These are phyloP conservation scores for Allochrocebus solatus DNA, from an alignment of 2,797 vertebrate genomes.

Conservation along the genomic window DNA sequence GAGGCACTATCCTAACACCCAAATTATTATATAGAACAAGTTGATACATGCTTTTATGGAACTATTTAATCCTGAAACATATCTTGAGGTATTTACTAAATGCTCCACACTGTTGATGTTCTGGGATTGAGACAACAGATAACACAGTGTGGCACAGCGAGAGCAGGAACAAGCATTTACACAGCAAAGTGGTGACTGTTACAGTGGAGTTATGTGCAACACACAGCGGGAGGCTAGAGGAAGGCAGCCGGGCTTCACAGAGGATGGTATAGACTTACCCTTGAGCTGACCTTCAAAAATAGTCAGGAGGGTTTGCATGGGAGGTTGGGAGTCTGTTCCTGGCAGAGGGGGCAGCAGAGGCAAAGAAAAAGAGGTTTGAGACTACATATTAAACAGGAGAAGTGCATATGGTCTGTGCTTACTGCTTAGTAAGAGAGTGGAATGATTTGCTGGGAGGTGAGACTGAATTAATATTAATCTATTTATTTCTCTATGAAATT, in stretches of 20 bases:
- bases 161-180: neutral
- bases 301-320: neutral
- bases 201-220: rapidly evolving
- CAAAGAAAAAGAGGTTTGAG: conserved; percentile 18
- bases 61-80: neutral
- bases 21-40: neutral
- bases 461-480: neutral
- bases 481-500: neutral
- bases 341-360: conserved; percentile 49
- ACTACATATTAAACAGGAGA: neutral
- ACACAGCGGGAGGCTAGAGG: too few relatives aligned
- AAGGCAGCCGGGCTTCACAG: neutral
- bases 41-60: neutral
- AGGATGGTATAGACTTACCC: neutral
- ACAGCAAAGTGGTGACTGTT: neutral
- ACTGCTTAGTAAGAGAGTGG: neutral
- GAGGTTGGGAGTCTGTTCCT: neutral
- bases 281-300: conserved; percentile 58
- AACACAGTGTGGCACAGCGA: neutral
- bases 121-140: neutral
- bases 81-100: neutral
- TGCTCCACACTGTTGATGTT: neutral
- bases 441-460: neutral
- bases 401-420: neutral
- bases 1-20: neutral